These are phyloP conservation scores for Leistus spinibarbis DNA, from an alignment of 2,888 invertebrate genomes.

Conservation along the genomic window DNA sequence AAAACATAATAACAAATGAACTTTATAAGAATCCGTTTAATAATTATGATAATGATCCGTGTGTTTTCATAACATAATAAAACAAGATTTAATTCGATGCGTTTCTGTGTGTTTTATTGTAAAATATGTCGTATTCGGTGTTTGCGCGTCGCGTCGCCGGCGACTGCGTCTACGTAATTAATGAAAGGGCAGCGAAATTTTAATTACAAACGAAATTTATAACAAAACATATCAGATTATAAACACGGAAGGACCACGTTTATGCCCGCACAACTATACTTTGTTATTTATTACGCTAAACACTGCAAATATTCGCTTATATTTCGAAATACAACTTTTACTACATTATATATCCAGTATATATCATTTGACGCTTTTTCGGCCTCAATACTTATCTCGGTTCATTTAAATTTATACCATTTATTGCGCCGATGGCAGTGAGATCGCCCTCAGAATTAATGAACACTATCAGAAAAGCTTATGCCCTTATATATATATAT, in stretches of 20 bases:
- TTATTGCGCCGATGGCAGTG: no score
- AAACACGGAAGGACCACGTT: not conserved
- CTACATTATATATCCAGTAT: not conserved
- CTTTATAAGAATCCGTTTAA: not conserved
- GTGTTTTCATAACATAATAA: not conserved
- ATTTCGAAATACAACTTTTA: not conserved
- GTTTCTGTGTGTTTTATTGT: not conserved
- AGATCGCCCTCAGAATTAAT: no score
- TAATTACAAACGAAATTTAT: not conserved
- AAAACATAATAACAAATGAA: not conserved
- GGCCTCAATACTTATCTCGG: not conserved
- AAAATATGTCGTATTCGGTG: not conserved
- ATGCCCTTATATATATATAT: not conserved
- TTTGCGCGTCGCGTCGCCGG: not conserved
- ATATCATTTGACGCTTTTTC: not conserved
- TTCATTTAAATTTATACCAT: not conserved
- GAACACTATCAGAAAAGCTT: no score
- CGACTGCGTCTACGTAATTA: not conserved
- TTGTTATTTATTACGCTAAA: not conserved
- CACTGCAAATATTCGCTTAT: not conserved
- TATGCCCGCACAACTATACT: not conserved
- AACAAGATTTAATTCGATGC: not conserved
- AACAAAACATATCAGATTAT: not conserved
- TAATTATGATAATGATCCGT: not conserved
- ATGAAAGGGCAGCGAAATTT: not conserved